Percentiles rank a stretch among this genome's conserved stretches.
These are phyloP conservation scores for Ptychodera flava DNA, from an alignment of 35 echinoderm and acorn worm genomes.

Conservation along the genomic window DNA sequence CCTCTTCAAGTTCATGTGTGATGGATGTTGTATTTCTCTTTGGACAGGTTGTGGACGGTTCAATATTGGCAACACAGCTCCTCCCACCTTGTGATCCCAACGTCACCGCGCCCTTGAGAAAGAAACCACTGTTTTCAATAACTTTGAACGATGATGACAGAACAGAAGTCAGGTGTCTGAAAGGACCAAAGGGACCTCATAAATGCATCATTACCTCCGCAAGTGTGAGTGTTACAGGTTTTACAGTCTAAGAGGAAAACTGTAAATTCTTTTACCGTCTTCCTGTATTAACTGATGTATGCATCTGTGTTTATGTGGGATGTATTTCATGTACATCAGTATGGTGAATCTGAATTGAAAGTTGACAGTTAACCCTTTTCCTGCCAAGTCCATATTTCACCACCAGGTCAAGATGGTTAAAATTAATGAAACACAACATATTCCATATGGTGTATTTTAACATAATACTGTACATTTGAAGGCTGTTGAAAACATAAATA, in stretches of 20 bases:
- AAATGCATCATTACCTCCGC: slow-evolving; percentile 5
- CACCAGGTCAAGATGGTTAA: too few relatives aligned
- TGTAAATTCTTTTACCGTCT: too few relatives aligned
- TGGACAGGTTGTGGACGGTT: slow-evolving; percentile 46
- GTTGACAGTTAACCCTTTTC: too few relatives aligned
- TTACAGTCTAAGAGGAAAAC: background rate
- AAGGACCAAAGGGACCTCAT: slow-evolving; percentile 45
- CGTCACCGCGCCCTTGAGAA: slow-evolving; percentile 66
- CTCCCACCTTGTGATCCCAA: slow-evolving; percentile 62
- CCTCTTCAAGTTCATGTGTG: too few relatives aligned
- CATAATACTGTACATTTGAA: too few relatives aligned
- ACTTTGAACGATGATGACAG: slow-evolving; percentile 15
- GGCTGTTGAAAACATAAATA: too few relatives aligned
- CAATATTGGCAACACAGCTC: slow-evolving; percentile 57
- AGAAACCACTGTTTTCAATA: slow-evolving; percentile 67
- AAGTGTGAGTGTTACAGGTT: background rate
- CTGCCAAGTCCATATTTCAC: too few relatives aligned
- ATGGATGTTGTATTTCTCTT: too few relatives aligned
- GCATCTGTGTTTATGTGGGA: background rate
- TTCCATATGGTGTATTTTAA: too few relatives aligned
- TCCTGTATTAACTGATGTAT: background rate
- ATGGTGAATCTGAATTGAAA: too few relatives aligned
- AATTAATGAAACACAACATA: too few relatives aligned
- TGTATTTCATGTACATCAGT: too few relatives aligned
- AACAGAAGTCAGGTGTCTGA: slow-evolving; percentile 44